Base-by-base conservation (phyloP, 2,888 invertebrate genomes). In the Tholera decimalis region DNA sequence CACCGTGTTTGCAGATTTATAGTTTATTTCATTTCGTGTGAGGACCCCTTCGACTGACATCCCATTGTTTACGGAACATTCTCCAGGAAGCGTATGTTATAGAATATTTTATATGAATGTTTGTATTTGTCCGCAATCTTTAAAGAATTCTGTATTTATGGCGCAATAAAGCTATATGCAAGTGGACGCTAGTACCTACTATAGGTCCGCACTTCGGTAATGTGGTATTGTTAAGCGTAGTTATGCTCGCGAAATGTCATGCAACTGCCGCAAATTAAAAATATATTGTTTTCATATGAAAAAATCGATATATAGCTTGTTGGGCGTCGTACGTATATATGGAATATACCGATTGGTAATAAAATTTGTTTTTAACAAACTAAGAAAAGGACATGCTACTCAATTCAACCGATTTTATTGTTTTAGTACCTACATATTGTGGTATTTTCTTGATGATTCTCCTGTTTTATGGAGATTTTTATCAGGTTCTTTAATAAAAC, bases 1-100 rank as follows among this genome's bases (percentile, higher is more conserved):
- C 76, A 81, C 83, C 82, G 73, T 87, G 85, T 88, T 86, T 88
- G 87, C 84, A 84, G 88, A 91, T 91, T 92, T 89, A 88, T 88
- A 88, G 89, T 91, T 89, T 91, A 91, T 89, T 89, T 88, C 85
- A 88, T 88, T 85, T 83, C 83, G 59, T 67, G 79, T 60, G 79
- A 71, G 68, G 74, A 65, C 77, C 83, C 67, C 67, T 62, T 62
- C 76, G 61, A 64, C 70, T 72, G 73, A 65, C 68, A 66, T 70
- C 63, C 55, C 51, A 60, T 67, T 83, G 78, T 83, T 77, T 84
- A 71, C 66, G 26, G 43, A 43, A 68, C 64, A 73, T 67, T 62
- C 59, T 62, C 59, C 47, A 69, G 68, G 75, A 73, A 66, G 61
- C 73, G 60, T 73, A 73, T 62, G 60, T 41, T 70, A 49, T 58